phyloP scores from a whole-genome alignment of 2,113 vertebrate species.

The Ancistrus triradiatus region DNA sequence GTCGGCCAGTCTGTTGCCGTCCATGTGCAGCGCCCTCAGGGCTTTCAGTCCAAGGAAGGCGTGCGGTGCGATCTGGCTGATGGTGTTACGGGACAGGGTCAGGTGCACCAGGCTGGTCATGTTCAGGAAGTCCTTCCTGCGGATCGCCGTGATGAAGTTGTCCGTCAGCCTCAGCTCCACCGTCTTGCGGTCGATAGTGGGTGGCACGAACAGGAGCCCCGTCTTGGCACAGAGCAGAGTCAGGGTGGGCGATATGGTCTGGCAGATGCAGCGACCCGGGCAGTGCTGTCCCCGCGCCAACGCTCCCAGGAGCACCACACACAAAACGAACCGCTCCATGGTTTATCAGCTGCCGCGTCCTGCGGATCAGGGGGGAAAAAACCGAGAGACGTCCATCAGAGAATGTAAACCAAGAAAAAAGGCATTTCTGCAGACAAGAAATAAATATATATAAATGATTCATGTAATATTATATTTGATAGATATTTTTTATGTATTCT shows the following conservation, averaged over 20 bases:
- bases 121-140: constrained; percentile 86
- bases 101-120: constrained; percentile 95
- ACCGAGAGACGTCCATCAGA: constrained; percentile 31
- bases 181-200: constrained; percentile 84
- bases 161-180: constrained; percentile 90
- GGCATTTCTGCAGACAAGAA: neutral
- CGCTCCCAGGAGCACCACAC: constrained; percentile 77
- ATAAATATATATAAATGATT: neutral
- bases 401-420: neutral
- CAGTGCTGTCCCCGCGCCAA: constrained; percentile 77
- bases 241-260: constrained; percentile 85
- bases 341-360: constrained; percentile 61
- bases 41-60: constrained; percentile 82
- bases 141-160: constrained; percentile 90
- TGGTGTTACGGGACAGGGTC: constrained; percentile 89
- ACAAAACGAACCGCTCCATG: constrained; percentile 82
- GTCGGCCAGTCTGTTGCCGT: constrained; percentile 82
- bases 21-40: constrained; percentile 85
- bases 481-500: too few species aligned
- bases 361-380: constrained; percentile 47
- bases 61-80: constrained; percentile 82
- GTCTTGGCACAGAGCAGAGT: constrained; percentile 93
- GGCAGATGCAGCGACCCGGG: constrained; percentile 88
- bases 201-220: constrained; percentile 85
- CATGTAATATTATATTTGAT: too few species aligned